Evolutionary conservation across 2,113 vertebrate species (phyloP).

Genomic region (Polypterus bichir): DNA sequence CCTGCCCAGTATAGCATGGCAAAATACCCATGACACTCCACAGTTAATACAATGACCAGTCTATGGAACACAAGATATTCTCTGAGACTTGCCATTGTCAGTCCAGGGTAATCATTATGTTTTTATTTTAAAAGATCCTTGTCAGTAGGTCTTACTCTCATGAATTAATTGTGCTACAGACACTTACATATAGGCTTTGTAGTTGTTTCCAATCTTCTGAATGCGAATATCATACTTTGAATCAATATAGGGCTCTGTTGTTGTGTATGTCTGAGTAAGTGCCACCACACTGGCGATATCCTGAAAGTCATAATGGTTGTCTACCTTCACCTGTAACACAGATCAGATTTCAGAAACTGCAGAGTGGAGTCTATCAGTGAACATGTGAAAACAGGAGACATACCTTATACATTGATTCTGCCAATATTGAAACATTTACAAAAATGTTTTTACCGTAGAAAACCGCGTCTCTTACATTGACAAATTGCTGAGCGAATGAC

Average conservation of each 20-base stretch:
- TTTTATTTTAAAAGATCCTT: not conserved
- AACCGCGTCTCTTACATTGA: no score
- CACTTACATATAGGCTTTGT: slow-evolving; percentile 96
- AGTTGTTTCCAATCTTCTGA: slow-evolving; percentile 92
- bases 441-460: no score
- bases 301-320: slow-evolving; percentile 96
- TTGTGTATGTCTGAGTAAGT: slow-evolving; percentile 93
- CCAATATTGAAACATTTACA: no score
- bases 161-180: not conserved
- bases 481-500: no score
- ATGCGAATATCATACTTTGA: slow-evolving; percentile 97
- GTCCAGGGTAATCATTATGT: no score
- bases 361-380: no score
- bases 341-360: no score
- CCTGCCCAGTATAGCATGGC: no score
- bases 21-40: no score
- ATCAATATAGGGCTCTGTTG: slow-evolving; percentile 88
- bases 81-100: no score
- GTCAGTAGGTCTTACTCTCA: not conserved
- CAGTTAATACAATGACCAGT: not conserved
- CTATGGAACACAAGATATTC: not conserved
- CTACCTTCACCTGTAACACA: slow-evolving; percentile 77
- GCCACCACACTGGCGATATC: slow-evolving; percentile 97
- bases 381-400: no score
- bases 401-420: no score